A percentile compares a stretch with the other conserved stretches of the same genome.
phyloP scores from a whole-genome alignment of 1,140 invertebrate genomes.

The Scaptomyza graminum region DNA sequence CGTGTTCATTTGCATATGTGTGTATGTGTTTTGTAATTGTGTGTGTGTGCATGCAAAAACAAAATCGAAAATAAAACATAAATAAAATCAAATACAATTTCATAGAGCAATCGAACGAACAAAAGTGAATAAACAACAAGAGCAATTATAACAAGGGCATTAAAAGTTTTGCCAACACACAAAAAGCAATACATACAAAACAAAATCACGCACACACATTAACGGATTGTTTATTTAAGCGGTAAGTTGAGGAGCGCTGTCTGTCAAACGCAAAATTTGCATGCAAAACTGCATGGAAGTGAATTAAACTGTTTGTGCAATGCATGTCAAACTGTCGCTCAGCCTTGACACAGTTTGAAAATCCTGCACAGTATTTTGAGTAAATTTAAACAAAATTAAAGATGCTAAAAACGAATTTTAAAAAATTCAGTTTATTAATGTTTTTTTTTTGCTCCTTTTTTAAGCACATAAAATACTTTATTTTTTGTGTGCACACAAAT shows the following conservation, averaged over 20 bases:
- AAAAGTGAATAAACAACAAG: conserved; percentile 39
- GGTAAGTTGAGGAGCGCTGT: conserved; percentile 36
- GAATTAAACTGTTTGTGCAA: conserved; percentile 29
- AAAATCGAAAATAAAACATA: conserved; percentile 27
- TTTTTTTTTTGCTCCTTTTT: no score
- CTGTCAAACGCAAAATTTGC: conserved; percentile 14
- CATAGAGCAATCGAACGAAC: conserved; percentile 20
- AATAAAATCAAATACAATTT: conserved; percentile 29
- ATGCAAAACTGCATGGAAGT: conserved; percentile 36
- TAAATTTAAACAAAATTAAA: no score
- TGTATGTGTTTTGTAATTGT: conserved; percentile 1
- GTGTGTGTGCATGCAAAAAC: conserved; percentile 14
- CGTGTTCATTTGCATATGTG: conserved; percentile 11
- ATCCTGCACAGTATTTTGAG: conserved; percentile 12
- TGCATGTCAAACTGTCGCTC: conserved; percentile 40
- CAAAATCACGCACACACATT: conserved; percentile 12
- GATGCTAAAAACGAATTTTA: neutral
- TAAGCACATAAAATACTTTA: neutral
- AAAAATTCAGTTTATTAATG: no score
- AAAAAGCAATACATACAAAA: no score
- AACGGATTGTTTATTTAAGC: conserved; percentile 39
- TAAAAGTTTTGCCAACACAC: conserved; percentile 20
- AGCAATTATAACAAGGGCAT: conserved; percentile 32
- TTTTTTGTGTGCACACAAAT: neutral
- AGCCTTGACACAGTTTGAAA: conserved; percentile 57